Base-by-base conservation (phyloP, 2,797 vertebrate species). In the Enteromius paludinosus region DNA sequence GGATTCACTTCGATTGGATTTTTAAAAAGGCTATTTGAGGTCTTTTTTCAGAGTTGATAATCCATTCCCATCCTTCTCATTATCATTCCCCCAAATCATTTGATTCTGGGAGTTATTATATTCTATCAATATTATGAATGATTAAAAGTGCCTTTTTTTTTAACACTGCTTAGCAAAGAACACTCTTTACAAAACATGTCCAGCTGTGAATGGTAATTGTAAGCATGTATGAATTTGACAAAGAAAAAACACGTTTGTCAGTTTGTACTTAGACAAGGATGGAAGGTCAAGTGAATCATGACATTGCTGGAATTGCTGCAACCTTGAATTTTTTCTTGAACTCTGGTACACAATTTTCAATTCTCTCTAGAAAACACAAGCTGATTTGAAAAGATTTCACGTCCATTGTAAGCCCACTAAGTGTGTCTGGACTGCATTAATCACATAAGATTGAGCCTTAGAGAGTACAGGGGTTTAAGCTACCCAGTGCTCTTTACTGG, bases 391-490 rank as follows among this genome's bases (percentile, higher is more conserved):
- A 64, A 65, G 0, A 56, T 35, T 47, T 72, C 18, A 78, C 18
- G 12, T 25, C 54, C 15, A 52, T 5, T 78, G 23, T 79, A 73
- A 69, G 62, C 23, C 25, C 47, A 65, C 68, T 73, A 65, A 76
- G 61, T 82, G 73, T 61, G 66, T 85, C 56, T 52, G 23, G 12
- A 30, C 28, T 75, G 56, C 71, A 45, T 76, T 86, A 83, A 83
- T 86, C 76, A 83, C 81, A 71, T 65, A 81, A 86, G 77, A 80
- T 69, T 80, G 77, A 83, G 70, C 59, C 72, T 85, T 79, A 82
- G 59, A 79, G 41, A 61, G 52, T 65, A 68, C 18, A 45, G 38
- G 15, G 84, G 15, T 76, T 72, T 75, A 86, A 80, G 65, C 35
- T 68, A 52, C 71, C 4, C 17, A 78, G 69, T 59, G 62, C 33